Conservation (phyloP, 2,113 vertebrate genomes). For the Corythaixoides concolor region DNA sequence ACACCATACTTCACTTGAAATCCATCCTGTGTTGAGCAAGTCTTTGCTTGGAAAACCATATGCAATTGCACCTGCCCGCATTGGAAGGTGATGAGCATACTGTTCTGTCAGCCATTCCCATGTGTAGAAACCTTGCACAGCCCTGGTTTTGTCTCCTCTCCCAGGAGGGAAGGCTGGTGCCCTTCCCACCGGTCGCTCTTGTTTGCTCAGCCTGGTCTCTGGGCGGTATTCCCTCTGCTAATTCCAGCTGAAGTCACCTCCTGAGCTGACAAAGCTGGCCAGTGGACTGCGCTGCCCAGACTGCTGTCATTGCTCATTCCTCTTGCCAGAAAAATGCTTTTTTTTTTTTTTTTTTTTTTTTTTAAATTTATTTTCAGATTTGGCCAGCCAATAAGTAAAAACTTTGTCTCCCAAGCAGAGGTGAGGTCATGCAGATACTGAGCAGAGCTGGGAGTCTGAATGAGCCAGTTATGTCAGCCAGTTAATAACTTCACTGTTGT, state of each 20-base stretch:
- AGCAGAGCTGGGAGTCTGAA: constrained; percentile 42
- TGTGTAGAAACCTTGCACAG: rapidly evolving
- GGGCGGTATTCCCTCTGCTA: constrained; percentile 38
- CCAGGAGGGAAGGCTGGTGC: not conserved
- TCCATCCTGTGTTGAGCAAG: not conserved
- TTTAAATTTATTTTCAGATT: constrained; percentile 21
- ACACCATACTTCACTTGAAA: not conserved
- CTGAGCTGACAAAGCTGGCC: constrained; percentile 49
- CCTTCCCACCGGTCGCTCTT: rapidly evolving
- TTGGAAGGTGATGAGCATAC: not conserved
- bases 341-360: not conserved
- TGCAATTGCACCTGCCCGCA: rapidly evolving
- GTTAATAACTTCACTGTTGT: constrained; percentile 66
- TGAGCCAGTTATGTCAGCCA: constrained; percentile 59
- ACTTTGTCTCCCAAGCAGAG: constrained; percentile 55
- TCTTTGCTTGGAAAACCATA: not conserved
- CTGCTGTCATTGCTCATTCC: constrained; percentile 54
- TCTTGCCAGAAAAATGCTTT: constrained; percentile 11
- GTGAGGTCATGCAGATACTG: constrained; percentile 55
- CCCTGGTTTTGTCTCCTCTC: not conserved
- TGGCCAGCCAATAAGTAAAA: constrained; percentile 54
- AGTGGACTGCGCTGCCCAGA: constrained; percentile 16
- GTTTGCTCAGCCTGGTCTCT: constrained; percentile 29
- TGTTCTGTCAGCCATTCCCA: not conserved
- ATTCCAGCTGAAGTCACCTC: constrained; percentile 65